These are phyloP conservation scores for Drosophila conformis DNA, from an alignment of 2,888 invertebrate species.

Conservation along the genomic window DNA sequence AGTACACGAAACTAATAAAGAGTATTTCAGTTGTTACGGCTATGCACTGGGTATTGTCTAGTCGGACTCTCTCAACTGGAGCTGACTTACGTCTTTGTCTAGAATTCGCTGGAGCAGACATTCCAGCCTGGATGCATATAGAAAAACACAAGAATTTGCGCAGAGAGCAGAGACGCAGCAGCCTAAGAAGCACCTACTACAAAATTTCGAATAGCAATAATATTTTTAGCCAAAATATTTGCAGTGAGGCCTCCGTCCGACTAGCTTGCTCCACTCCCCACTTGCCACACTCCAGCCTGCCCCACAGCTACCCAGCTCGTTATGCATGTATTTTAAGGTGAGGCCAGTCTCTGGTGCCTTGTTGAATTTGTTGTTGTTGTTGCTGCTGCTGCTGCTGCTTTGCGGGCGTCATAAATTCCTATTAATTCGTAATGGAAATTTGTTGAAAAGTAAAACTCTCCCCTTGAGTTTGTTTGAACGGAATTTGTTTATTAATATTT, in stretches of 20 bases:
- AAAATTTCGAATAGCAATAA: conserved; percentile 78
- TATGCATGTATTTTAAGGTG: conserved; percentile 34
- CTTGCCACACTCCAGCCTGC: not conserved
- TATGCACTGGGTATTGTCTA: not conserved
- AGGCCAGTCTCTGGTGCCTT: conserved; percentile 17
- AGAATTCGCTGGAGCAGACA: conserved; percentile 24
- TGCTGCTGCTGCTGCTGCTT: conserved; percentile 2
- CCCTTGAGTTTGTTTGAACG: conserved; percentile 27
- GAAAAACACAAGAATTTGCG: conserved; percentile 47
- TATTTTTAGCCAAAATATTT: conserved; percentile 70
- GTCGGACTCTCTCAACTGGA: no score
- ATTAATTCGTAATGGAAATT: conserved; percentile 79
- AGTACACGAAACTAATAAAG: no score
- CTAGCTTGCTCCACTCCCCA: conserved; percentile 1
- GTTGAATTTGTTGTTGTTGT: conserved; percentile 1
- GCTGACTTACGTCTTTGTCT: conserved; percentile 1
- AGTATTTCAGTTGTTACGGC: no score
- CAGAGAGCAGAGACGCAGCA: conserved; percentile 16
- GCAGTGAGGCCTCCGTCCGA: conserved; percentile 7
- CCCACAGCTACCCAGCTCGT: not conserved
- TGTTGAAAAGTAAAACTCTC: conserved; percentile 50
- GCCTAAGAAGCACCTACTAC: conserved; percentile 38
- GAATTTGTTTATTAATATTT: conserved; percentile 73
- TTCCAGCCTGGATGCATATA: conserved; percentile 44
- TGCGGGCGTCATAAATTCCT: conserved; percentile 71